phyloP scores from a whole-genome alignment of 2,888 invertebrate genomes.

The Eudasyphora cyanicolor region DNA sequence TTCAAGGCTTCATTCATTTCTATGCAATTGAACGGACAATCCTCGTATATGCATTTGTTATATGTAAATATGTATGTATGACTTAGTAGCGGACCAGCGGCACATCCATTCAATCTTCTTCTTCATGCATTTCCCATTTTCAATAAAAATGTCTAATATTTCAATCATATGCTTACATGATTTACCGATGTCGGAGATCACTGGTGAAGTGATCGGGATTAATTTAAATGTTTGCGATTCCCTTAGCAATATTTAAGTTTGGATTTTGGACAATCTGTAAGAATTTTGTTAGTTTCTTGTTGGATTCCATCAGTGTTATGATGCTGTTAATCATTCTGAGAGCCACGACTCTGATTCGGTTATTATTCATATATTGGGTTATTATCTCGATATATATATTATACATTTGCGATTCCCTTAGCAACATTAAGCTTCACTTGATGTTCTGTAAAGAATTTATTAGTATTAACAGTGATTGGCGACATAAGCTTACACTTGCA shows the following conservation, averaged over 20 bases:
- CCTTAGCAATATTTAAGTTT: constrained; percentile 63
- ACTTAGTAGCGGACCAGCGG: too few relatives aligned
- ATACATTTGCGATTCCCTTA: constrained; percentile 64
- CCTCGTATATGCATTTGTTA: too few relatives aligned
- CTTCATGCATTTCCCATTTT: too few relatives aligned
- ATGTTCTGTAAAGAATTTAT: constrained; percentile 53
- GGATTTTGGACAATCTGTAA: constrained; percentile 42
- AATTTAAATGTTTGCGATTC: constrained; percentile 59
- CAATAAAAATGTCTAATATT: too few relatives aligned
- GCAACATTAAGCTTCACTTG: constrained; percentile 56
- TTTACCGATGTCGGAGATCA: constrained; percentile 7
- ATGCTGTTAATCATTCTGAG: constrained; percentile 2
- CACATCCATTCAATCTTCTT: too few relatives aligned
- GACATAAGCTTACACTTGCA: constrained; percentile 24
- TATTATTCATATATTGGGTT: background rate
- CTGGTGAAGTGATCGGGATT: constrained; percentile 34
- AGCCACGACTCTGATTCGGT: constrained; percentile 35
- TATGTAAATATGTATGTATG: too few relatives aligned
- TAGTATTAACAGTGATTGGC: constrained; percentile 21
- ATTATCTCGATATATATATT: constrained; percentile 47
- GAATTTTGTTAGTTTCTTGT: constrained; percentile 36
- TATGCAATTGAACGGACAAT: too few relatives aligned
- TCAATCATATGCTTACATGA: constrained; percentile 7
- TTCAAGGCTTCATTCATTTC: too few relatives aligned
- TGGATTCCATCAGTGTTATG: constrained; percentile 15